Percentiles rank a stretch among this genome's conserved stretches.
Conservation (phyloP, 2,797 vertebrate genomes). For the Petrocephalus schoutedeni region DNA sequence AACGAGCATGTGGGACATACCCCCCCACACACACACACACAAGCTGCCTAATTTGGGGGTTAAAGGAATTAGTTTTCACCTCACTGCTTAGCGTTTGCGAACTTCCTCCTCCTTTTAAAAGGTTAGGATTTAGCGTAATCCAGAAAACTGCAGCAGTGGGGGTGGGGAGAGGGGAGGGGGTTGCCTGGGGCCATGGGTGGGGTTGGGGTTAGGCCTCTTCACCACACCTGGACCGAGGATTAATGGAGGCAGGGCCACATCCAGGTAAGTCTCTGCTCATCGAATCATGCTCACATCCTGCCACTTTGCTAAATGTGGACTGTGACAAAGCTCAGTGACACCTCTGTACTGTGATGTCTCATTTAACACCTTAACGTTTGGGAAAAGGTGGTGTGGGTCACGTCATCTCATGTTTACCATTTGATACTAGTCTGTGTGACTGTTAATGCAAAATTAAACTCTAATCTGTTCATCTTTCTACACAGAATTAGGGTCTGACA, state of each 20-base stretch:
- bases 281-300: background rate
- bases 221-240: background rate
- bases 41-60: background rate
- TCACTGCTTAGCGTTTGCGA: background rate
- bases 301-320: background rate
- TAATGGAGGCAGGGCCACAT: background rate
- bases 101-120: slow-evolving; percentile 15
- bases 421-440: background rate
- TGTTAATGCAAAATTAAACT: background rate
- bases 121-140: slow-evolving; percentile 20
- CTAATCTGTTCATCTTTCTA: background rate
- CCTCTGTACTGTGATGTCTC: background rate
- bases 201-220: background rate
- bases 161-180: background rate
- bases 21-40: background rate
- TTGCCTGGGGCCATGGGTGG: background rate
- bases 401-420: background rate
- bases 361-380: background rate
- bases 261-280: background rate
- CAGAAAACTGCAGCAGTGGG: slow-evolving; percentile 26
- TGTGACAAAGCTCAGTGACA: background rate
- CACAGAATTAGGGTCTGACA: background rate
- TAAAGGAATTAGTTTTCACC: background rate
- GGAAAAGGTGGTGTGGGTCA: background rate
- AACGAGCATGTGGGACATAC: background rate